Conservation (phyloP, 2,888 invertebrate species). For the Platycnemis pennipes region DNA sequence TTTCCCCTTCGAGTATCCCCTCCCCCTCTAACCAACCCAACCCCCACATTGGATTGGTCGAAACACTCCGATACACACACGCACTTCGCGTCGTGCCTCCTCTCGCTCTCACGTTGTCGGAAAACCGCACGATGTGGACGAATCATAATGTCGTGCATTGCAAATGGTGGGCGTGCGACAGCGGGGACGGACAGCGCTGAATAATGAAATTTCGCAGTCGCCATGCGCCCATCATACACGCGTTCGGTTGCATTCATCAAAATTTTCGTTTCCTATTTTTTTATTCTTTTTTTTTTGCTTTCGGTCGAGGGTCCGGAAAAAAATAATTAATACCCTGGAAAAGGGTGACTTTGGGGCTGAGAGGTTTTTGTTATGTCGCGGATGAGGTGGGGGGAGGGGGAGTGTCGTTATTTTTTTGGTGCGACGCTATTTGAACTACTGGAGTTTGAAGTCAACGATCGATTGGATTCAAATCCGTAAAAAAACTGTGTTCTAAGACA, state of each 20-base stretch:
- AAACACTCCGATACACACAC: neutral
- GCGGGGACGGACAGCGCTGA: neutral
- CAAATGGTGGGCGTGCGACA: neutral
- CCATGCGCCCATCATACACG: neutral
- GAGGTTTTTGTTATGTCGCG: no score
- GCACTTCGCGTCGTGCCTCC: neutral
- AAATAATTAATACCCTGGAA: neutral
- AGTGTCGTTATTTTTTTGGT: no score
- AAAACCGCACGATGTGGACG: neutral
- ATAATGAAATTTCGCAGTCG: neutral
- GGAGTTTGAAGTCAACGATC: no score
- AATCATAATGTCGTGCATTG: neutral
- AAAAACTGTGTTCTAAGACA: no score
- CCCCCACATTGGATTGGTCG: neutral
- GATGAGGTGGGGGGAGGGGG: no score
- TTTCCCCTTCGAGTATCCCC: neutral
- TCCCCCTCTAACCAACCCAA: neutral
- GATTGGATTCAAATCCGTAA: no score
- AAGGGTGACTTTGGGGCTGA: neutral
- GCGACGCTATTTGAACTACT: no score
- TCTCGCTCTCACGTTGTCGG: no score
- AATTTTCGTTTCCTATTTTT: neutral
- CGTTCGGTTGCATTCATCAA: neutral
- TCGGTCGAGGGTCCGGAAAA: neutral
- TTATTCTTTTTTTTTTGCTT: neutral